Conservation (phyloP, 2,888 invertebrate species). For the Acrobasis repandana region DNA sequence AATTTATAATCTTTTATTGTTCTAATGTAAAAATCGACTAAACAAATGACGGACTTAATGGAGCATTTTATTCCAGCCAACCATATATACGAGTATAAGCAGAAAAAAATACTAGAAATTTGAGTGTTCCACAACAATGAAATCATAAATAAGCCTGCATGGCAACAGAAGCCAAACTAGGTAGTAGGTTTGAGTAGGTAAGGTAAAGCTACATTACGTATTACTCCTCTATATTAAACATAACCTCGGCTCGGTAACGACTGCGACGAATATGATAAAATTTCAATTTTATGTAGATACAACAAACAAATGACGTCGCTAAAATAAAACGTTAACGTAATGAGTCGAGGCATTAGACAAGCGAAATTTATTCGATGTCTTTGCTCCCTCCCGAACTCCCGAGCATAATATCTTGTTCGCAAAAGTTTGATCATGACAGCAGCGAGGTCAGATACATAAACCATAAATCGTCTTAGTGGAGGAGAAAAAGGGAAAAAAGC, state of each 20-base stretch:
- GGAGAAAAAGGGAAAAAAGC: conserved; percentile 57
- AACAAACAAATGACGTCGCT: conserved; percentile 11
- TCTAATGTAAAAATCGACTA: too few species aligned
- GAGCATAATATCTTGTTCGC: conserved; percentile 31
- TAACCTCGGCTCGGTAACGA: conserved; percentile 2
- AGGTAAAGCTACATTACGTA: background rate
- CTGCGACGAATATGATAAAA: background rate
- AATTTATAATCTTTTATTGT: too few species aligned
- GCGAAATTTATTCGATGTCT: conserved; percentile 45
- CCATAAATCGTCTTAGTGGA: conserved; percentile 36
- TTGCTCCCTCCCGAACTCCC: conserved; percentile 40
- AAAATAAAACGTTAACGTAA: conserved; percentile 19
- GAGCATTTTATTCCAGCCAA: too few species aligned
- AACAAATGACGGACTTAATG: too few species aligned
- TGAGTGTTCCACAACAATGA: too few species aligned
- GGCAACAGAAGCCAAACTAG: too few species aligned
- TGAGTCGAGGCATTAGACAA: conserved; percentile 10
- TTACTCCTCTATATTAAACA: background rate
- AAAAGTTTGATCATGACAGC: conserved; percentile 32
- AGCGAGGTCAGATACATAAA: conserved; percentile 38
- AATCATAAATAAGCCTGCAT: too few species aligned
- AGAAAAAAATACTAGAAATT: too few species aligned
- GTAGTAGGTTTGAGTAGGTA: too few species aligned
- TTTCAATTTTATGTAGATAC: conserved; percentile 20
- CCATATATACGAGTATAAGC: too few species aligned